phyloP scores from a whole-genome alignment of 2,797 vertebrate genomes.

The Typhlichthys subterraneus region DNA sequence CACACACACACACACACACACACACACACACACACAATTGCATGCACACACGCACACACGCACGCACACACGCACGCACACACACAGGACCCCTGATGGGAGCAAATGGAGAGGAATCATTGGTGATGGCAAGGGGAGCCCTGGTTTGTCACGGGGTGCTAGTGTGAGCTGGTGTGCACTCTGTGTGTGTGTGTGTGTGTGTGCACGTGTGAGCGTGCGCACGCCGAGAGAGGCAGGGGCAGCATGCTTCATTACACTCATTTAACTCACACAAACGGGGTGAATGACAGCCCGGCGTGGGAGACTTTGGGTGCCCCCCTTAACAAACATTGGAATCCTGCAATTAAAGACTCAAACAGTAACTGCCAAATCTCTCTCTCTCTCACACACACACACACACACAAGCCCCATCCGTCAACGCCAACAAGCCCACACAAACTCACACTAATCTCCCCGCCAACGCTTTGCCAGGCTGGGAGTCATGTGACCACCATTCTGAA shows the following conservation, averaged over 20 bases:
- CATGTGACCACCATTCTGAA: background rate
- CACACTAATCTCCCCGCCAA: conserved; percentile 31
- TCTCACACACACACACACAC: conserved; percentile 36
- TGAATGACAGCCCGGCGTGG: conserved; percentile 76
- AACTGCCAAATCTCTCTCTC: conserved; percentile 67
- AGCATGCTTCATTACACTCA: conserved; percentile 79
- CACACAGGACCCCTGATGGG: conserved; percentile 62
- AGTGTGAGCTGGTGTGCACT: conserved; percentile 51
- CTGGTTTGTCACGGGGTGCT: conserved; percentile 71
- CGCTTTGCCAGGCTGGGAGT: conserved; percentile 38
- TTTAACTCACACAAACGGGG: conserved; percentile 75
- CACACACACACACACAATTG: too few relatives aligned
- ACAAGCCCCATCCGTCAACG: conserved; percentile 41
- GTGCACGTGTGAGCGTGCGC: conserved; percentile 25
- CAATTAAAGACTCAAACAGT: conserved; percentile 76
- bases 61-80: conserved; percentile 54
- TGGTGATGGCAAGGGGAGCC: conserved; percentile 58
- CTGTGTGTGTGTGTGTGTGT: conserved; percentile 60
- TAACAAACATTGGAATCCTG: conserved; percentile 75
- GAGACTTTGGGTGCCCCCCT: conserved; percentile 59
- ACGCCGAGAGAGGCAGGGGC: conserved; percentile 31
- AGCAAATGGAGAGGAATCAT: conserved; percentile 75
- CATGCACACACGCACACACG: too few relatives aligned
- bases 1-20: background rate
- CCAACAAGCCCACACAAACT: conserved; percentile 61